These are phyloP conservation scores for Ditula angustiorana DNA, from an alignment of 2,888 invertebrate species.

Conservation along the genomic window DNA sequence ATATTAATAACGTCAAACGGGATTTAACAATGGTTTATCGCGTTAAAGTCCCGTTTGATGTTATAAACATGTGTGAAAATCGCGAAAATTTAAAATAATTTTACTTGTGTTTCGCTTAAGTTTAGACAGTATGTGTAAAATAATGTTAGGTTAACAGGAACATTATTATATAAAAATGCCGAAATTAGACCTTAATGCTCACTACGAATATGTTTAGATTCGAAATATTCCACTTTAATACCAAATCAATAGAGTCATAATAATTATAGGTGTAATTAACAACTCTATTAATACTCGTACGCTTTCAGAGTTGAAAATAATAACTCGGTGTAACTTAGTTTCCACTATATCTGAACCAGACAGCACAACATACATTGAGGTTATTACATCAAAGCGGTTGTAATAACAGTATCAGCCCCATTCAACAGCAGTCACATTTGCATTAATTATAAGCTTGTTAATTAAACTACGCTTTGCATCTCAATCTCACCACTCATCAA, in stretches of 20 bases:
- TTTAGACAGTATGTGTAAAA: too few species aligned
- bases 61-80: too few species aligned
- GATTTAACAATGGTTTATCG: too few species aligned
- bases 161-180: not conserved
- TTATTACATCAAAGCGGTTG: slow-evolving; percentile 35
- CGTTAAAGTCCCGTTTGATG: too few species aligned
- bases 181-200: too few species aligned
- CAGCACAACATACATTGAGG: not conserved
- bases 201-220: not conserved
- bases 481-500: too few species aligned
- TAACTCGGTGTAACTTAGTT: not conserved
- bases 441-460: slow-evolving; percentile 22
- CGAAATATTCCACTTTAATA: not conserved
- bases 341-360: not conserved
- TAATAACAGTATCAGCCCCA: slow-evolving; percentile 32
- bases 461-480: slow-evolving; percentile 20
- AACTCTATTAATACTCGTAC: too few species aligned
- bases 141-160: too few species aligned
- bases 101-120: too few species aligned
- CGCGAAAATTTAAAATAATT: too few species aligned
- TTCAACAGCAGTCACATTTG: slow-evolving; percentile 25
- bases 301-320: not conserved
- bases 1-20: too few species aligned
- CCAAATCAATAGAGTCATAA: not conserved
- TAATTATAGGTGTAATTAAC: too few species aligned